Percentiles rank a stretch among this genome's conserved stretches.
Conservation (phyloP, 2,113 vertebrate species). For the Ceyx melanurus region DNA sequence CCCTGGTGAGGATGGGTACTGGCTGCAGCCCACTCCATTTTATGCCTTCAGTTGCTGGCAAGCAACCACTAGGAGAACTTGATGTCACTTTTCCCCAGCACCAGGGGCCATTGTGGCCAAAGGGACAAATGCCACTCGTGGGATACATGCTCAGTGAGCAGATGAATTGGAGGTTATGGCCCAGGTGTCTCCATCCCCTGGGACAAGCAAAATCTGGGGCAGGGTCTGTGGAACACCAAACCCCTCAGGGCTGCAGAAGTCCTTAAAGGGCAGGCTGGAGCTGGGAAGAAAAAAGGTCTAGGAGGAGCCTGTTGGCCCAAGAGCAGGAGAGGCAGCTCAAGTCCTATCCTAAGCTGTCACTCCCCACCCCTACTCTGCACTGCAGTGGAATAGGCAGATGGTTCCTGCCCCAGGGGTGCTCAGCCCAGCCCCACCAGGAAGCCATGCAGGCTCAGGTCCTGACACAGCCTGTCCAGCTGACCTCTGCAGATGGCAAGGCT, state of each 20-base stretch:
- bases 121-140: background rate
- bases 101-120: background rate
- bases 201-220: background rate
- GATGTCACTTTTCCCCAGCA: background rate
- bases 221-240: background rate
- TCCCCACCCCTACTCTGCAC: background rate
- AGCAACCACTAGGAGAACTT: background rate
- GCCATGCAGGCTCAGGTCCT: background rate
- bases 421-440: background rate
- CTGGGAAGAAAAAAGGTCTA: background rate
- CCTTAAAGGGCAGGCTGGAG: background rate
- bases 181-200: background rate
- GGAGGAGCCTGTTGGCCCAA: background rate
- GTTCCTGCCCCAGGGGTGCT: background rate
- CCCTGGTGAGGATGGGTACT: background rate
- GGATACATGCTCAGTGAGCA: background rate
- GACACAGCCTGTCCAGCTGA: background rate
- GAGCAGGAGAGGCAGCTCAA: background rate
- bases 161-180: background rate
- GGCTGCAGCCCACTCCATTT: background rate
- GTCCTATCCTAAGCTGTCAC: background rate
- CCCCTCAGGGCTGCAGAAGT: background rate
- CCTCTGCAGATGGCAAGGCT: accelerated
- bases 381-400: background rate
- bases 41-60: background rate